These are phyloP conservation scores for Darevskia mixta DNA, from an alignment of 2,797 vertebrate genomes.

Conservation along the genomic window DNA sequence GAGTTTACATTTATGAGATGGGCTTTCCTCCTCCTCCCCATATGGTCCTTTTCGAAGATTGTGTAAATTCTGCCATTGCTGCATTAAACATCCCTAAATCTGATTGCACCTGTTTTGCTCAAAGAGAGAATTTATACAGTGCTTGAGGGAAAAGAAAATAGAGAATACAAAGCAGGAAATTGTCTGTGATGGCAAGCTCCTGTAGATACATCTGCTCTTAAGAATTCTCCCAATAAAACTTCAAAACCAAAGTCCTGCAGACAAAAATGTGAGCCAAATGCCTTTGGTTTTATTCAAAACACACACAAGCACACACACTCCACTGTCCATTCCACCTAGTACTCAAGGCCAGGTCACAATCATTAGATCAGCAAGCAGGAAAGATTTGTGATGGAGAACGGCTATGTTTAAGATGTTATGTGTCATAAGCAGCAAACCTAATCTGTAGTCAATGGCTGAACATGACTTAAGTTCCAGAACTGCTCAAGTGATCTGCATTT, in stretches of 20 bases:
- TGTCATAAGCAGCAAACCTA: neutral
- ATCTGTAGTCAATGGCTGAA: neutral
- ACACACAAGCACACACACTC: neutral
- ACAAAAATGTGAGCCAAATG: conserved; percentile 28
- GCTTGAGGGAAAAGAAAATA: conserved; percentile 26
- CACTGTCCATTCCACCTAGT: fast-evolving
- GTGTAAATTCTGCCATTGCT: conserved; percentile 25
- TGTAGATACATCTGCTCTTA: conserved; percentile 7
- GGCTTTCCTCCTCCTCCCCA: neutral
- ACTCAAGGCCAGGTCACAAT: neutral
- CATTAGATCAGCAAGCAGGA: neutral
- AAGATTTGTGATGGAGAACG: neutral
- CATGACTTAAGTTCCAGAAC: neutral
- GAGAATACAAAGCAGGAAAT: conserved; percentile 31
- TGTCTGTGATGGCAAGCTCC: conserved; percentile 8
- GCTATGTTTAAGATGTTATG: neutral
- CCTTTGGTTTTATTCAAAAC: conserved; percentile 31
- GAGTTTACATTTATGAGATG: conserved; percentile 23
- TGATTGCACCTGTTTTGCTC: conserved; percentile 34
- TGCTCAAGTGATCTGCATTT: neutral
- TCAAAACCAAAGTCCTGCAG: conserved; percentile 13
- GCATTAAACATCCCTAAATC: conserved; percentile 34
- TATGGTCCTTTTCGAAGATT: conserved; percentile 27
- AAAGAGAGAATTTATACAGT: conserved; percentile 13
- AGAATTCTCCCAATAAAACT: neutral